phyloP scores from a whole-genome alignment of 2,797 vertebrate species.

The Lagorchestes hirsutus region DNA sequence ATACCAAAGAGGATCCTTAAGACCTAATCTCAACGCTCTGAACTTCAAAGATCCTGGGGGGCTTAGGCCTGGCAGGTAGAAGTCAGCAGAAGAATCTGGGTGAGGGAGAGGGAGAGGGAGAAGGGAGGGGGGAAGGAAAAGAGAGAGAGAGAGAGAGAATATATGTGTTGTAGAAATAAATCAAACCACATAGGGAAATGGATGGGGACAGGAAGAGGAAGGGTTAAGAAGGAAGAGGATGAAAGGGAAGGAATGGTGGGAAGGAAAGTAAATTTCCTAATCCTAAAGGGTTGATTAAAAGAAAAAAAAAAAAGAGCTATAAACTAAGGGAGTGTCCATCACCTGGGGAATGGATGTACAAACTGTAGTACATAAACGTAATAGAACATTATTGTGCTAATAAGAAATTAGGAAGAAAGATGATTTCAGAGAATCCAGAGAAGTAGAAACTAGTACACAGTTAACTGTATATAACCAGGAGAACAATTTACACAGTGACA shows the following conservation, averaged over 20 bases:
- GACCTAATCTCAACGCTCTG: background rate
- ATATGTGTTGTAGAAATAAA: background rate
- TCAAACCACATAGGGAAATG: background rate
- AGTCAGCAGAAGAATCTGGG: background rate
- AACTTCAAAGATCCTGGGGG: background rate
- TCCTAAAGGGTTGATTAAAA: background rate
- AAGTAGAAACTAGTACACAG: background rate
- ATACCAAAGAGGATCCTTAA: background rate
- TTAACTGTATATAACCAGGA: background rate
- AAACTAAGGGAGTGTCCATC: background rate
- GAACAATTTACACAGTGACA: background rate
- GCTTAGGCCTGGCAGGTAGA: background rate
- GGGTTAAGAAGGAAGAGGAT: background rate
- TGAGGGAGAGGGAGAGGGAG: background rate
- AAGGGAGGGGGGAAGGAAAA: too few species aligned
- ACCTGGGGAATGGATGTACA: background rate
- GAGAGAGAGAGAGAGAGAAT: background rate
- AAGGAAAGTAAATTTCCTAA: background rate
- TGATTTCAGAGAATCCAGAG: background rate
- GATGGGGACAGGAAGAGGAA: background rate
- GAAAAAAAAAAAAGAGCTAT: background rate
- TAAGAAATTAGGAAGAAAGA: background rate
- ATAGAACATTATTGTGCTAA: background rate
- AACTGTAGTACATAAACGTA: background rate
- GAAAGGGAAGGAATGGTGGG: background rate